Percentiles rank a stretch among this genome's conserved stretches.
These are phyloP conservation scores for Benthosema pterotum DNA, from an alignment of 2,797 vertebrate genomes.

Conservation along the genomic window DNA sequence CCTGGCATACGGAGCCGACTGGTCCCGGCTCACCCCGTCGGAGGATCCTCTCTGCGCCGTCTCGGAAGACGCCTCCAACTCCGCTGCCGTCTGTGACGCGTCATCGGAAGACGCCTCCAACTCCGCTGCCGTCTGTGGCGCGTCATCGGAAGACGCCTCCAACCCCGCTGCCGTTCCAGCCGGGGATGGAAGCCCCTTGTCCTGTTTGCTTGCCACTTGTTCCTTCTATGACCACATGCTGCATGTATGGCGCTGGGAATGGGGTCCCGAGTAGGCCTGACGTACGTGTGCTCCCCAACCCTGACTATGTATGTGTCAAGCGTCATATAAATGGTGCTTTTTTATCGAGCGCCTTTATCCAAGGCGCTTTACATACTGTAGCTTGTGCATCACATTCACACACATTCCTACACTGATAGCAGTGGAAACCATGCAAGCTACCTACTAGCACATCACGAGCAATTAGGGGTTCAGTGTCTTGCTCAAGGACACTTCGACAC, in stretches of 20 bases:
- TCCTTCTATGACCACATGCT: conserved; percentile 94
- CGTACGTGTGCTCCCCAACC: no score
- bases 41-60: conserved; percentile 42
- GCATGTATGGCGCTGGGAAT: conserved; percentile 94
- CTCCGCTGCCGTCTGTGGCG: conserved; percentile 84
- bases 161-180: not conserved
- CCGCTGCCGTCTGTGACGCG: conserved; percentile 83
- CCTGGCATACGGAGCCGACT: conserved; percentile 93
- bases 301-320: no score
- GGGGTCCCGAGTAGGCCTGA: conserved; percentile 56
- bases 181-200: conserved; percentile 53
- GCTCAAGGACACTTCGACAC: no score
- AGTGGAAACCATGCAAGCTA: no score
- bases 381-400: no score
- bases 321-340: no score
- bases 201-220: conserved; percentile 89
- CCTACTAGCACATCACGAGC: no score
- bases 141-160: conserved; percentile 78
- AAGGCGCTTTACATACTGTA: no score
- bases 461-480: no score
- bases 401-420: no score
- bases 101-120: conserved; percentile 79
- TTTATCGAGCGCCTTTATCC: no score
- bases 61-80: no score
- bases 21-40: conserved; percentile 82